A percentile compares a stretch with the other conserved stretches of the same genome.
phyloP scores from a whole-genome alignment of 2,888 invertebrate genomes.

The Pristionchus mayeri region DNA sequence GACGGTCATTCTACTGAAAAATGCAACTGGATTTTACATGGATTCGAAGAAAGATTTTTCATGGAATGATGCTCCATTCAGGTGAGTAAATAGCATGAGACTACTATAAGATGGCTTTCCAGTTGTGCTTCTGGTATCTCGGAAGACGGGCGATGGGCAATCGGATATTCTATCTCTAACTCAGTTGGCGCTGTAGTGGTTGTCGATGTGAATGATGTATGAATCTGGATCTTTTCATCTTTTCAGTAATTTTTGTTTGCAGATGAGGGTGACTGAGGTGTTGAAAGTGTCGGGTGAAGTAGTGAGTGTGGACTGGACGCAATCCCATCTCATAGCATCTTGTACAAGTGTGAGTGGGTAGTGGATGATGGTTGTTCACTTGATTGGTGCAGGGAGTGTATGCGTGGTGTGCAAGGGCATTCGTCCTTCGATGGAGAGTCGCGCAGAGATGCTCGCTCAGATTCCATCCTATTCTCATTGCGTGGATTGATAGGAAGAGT shows the following conservation, averaged over 20 bases:
- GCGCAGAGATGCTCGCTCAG: background rate
- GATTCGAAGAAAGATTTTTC: conserved; percentile 18
- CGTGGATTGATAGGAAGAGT: conserved; percentile 27
- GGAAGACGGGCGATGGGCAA: conserved; percentile 1
- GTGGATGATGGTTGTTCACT: background rate
- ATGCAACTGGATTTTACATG: background rate
- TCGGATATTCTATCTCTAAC: background rate
- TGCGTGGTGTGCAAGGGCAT: background rate
- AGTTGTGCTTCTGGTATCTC: conserved; percentile 15
- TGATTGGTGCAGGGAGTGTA: background rate
- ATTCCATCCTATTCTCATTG: conserved; percentile 4
- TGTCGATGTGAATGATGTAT: conserved; percentile 7
- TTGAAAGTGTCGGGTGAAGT: background rate
- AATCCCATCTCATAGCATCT: background rate
- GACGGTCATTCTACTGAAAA: background rate
- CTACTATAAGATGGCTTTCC: background rate
- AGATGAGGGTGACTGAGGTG: conserved; percentile 12
- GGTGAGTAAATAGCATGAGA: background rate
- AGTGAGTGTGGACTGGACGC: background rate
- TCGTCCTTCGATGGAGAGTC: conserved; percentile 34
- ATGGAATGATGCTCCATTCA: conserved; percentile 30
- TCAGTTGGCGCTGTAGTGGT: background rate
- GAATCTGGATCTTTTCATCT: background rate
- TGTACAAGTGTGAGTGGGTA: background rate
- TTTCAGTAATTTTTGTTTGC: background rate